A percentile compares a stretch with the other conserved stretches of the same genome.
Conservation (phyloP, 2,888 invertebrate genomes). For the Papilio demoleus region DNA sequence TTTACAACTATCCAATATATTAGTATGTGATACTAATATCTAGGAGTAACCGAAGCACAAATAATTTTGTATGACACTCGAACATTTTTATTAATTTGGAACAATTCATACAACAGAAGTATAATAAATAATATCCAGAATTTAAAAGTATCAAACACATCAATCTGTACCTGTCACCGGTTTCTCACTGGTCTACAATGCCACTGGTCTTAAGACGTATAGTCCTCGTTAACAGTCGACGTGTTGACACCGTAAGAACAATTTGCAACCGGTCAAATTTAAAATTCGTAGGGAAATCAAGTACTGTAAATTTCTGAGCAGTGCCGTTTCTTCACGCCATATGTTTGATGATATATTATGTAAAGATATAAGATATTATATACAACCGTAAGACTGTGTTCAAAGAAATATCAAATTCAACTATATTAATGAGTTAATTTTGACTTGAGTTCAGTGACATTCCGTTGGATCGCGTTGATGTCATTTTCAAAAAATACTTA, state of each 20-base stretch:
- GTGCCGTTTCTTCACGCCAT: conserved; percentile 19
- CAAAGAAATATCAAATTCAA: neutral
- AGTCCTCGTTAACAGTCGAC: conserved; percentile 57
- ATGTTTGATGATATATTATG: neutral
- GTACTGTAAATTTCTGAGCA: conserved; percentile 32
- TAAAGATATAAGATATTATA: conserved; percentile 1
- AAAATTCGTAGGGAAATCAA: conserved; percentile 54
- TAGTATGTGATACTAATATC: neutral
- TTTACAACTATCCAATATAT: no score
- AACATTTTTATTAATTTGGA: neutral
- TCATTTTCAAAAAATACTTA: neutral
- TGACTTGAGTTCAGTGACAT: neutral
- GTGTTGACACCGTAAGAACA: conserved; percentile 58
- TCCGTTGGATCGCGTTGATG: conserved; percentile 2
- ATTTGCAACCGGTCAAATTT: conserved; percentile 63
- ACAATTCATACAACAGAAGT: neutral
- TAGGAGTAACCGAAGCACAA: neutral
- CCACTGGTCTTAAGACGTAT: conserved; percentile 40
- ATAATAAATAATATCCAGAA: neutral
- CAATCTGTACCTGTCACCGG: conserved; percentile 1
- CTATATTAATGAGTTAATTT: neutral
- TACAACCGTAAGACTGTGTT: neutral
- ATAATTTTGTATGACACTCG: neutral
- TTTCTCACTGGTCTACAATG: conserved; percentile 18
- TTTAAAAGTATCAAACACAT: conserved; percentile 21